These are phyloP conservation scores for Platygyra sinensis DNA, from an alignment of 64 coral and sea anemone genomes.

Conservation along the genomic window DNA sequence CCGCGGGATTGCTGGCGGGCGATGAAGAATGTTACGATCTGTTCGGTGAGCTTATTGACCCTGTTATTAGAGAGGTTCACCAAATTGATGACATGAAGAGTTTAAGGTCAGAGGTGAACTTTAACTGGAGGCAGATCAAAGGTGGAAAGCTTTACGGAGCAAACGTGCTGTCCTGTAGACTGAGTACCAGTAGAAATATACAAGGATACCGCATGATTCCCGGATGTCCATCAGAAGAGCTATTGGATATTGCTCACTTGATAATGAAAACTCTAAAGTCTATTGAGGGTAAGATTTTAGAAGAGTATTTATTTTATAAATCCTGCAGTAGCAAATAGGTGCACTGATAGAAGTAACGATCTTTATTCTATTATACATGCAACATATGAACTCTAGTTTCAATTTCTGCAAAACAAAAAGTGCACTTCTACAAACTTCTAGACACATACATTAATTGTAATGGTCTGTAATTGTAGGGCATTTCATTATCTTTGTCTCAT, in stretches of 20 bases:
- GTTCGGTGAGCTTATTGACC: slow-evolving; percentile 49
- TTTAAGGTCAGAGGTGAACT: not conserved
- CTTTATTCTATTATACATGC: no score
- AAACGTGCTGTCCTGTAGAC: not conserved
- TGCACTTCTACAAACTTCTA: no score
- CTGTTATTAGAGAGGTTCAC: slow-evolving; percentile 8
- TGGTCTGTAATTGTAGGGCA: no score
- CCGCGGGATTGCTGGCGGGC: slow-evolving; percentile 17
- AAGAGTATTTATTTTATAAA: no score
- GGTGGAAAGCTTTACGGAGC: not conserved
- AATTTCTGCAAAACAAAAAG: no score
- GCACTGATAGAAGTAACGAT: no score
- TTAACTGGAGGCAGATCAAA: slow-evolving; percentile 37
- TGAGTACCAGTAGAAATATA: slow-evolving; percentile 30
- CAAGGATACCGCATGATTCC: not conserved
- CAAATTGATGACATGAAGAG: not conserved
- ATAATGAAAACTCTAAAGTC: not conserved
- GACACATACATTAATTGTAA: no score
- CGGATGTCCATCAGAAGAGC: not conserved
- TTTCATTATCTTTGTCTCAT: no score
- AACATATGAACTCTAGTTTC: no score
- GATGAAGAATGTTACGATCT: slow-evolving; percentile 52
- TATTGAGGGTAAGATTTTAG: slow-evolving; percentile 3
- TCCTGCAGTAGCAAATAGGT: no score
- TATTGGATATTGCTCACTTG: not conserved